Evolutionary conservation across 2,888 invertebrate species (phyloP), one percentile per base, ranked within the genome.

Genomic region (Parnassius apollo): DNA sequence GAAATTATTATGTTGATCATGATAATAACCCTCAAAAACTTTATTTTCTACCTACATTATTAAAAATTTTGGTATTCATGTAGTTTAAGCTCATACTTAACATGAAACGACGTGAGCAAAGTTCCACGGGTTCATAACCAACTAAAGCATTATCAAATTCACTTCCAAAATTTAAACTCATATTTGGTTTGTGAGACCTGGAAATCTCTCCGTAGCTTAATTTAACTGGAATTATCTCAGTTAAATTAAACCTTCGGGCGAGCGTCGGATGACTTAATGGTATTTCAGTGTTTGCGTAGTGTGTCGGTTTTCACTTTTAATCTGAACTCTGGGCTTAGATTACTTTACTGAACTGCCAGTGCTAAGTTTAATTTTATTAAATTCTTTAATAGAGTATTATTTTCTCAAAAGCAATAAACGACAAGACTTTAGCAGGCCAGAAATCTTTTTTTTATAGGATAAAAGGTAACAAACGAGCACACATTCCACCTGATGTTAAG

Each of bases 261-360:
- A 65, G 76, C 73, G 75, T 77, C 77, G 76, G 81, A 81, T 83
- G 82, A 82, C 83, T 83, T 86, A 87, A 88, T 88, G 85, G 84
- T 83, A 78, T 88, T 88, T 82, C 84, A 81, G 77, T 88, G 88
- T 88, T 87, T 84, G 81, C 82, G 74, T 77, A 80, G 75, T 78
- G 80, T 80, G 85, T 83, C 78, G 77, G 73, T 75, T 85, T 81
- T 82, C 78, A 79, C 80, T 82, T 81, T 85, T 81, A 81, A 83
- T 81, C 78, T 76, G 67, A 70, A 76, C 69, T 68, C 70, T 71
- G 74, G 73, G 76, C 73, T 66, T 65, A 46, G 46, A 59, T 59
- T 53, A 50, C 53, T 42, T 46, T 56, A 22, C 59, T 42, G 52
- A 42, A 48, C 35, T 22, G 56, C 42, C 42, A 44, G 42, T n/a